Conservation (phyloP, 2,113 vertebrate species). For the Sinosuthora webbiana region DNA sequence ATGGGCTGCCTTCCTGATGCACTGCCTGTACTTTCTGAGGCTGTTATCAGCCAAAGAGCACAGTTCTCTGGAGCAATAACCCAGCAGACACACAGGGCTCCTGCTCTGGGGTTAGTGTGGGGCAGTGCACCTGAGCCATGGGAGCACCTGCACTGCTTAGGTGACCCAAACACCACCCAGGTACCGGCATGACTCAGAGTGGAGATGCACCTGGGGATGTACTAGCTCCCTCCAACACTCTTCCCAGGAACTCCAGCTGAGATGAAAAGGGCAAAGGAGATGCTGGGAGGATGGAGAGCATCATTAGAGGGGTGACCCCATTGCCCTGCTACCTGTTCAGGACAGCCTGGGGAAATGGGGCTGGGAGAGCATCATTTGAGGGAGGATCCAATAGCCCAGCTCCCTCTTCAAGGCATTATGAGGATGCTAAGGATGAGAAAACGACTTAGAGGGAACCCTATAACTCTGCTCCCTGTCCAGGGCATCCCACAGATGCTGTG, state of each 20-base stretch:
- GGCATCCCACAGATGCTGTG: not conserved
- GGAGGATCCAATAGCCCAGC: not conserved
- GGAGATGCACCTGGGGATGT: not conserved
- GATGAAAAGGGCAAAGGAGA: not conserved
- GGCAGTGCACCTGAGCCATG: not conserved
- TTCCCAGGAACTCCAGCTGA: not conserved
- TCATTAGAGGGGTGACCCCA: not conserved
- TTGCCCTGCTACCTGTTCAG: not conserved
- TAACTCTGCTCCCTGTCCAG: not conserved
- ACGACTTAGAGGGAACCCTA: too few relatives aligned
- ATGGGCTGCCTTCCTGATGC: not conserved
- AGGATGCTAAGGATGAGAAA: not conserved
- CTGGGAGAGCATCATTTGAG: not conserved
- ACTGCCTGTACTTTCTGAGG: not conserved
- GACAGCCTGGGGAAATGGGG: not conserved
- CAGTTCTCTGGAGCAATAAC: not conserved
- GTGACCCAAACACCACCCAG: not conserved
- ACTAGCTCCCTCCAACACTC: not conserved
- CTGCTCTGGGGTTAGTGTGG: not conserved
- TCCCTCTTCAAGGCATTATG: not conserved
- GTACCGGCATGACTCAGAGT: fast-evolving
- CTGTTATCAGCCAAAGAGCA: not conserved
- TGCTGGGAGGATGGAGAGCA: not conserved
- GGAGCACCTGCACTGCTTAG: not conserved
- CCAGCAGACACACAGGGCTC: fast-evolving